Evolutionary conservation across 2,113 vertebrate genomes (phyloP).

Genomic region (Sylvia atricapilla): DNA sequence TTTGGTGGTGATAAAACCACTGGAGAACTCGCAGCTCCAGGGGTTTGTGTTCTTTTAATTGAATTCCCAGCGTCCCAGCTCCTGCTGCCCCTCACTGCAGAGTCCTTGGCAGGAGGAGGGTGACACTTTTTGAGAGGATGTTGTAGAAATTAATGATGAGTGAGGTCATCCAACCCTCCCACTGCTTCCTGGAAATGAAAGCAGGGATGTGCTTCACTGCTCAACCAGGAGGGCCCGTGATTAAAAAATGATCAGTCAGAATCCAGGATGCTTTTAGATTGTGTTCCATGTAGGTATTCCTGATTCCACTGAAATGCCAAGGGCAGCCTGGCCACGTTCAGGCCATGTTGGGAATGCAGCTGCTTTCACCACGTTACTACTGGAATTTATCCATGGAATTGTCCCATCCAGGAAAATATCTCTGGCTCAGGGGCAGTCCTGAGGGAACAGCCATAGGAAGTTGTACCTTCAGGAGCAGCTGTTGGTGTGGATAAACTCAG

Average conservation of each 20-base stretch:
- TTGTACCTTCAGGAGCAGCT: background rate
- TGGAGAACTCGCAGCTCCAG: background rate
- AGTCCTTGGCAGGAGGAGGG: conserved; percentile 24
- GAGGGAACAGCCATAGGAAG: background rate
- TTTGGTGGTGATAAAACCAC: background rate
- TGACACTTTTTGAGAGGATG: background rate
- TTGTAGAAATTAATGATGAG: conserved; percentile 25
- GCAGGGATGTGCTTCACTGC: background rate
- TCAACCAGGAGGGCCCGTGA: background rate
- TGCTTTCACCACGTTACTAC: background rate
- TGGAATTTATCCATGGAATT: background rate
- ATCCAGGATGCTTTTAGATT: background rate
- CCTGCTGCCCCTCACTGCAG: background rate
- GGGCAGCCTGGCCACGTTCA: background rate
- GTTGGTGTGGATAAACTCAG: background rate
- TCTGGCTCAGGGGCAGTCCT: background rate
- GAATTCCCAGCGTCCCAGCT: conserved; percentile 8
- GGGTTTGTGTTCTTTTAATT: conserved; percentile 11
- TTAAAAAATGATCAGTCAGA: background rate
- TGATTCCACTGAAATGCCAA: background rate
- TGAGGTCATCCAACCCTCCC: conserved; percentile 39
- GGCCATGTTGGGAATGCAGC: background rate
- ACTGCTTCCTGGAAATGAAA: conserved; percentile 40
- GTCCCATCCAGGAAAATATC: background rate
- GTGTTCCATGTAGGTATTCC: background rate